phyloP scores from a whole-genome alignment of 2,888 invertebrate genomes.

The Ormyrus thymus region DNA sequence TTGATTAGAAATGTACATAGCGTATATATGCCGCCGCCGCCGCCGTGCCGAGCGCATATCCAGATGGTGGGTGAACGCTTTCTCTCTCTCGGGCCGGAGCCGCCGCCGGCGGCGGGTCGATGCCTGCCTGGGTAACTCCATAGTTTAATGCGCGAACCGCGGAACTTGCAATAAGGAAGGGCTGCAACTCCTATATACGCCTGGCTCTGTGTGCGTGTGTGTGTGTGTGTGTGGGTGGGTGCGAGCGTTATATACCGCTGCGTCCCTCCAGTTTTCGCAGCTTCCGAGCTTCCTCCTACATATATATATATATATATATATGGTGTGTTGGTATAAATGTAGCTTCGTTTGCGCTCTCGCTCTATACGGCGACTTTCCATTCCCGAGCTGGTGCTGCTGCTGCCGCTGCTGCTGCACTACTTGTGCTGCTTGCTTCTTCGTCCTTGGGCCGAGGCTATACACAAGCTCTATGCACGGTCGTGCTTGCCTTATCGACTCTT shows the following conservation, averaged over 20 bases:
- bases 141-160: constrained; percentile 73
- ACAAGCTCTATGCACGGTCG: too few species aligned
- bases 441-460: constrained; percentile 1
- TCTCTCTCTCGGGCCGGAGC: constrained; percentile 22
- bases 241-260: constrained; percentile 24
- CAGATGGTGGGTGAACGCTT: constrained; percentile 67
- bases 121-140: constrained; percentile 73
- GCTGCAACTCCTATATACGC: constrained; percentile 47
- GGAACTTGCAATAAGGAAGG: constrained; percentile 74
- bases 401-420: neutral
- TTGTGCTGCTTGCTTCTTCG: constrained; percentile 33
- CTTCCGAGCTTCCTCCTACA: constrained; percentile 16
- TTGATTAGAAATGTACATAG: constrained; percentile 76
- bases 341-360: constrained; percentile 6
- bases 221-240: neutral
- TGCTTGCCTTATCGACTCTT: too few species aligned
- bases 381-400: constrained; percentile 1
- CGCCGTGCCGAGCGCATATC: constrained; percentile 68
- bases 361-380: constrained; percentile 31
- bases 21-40: constrained; percentile 65
- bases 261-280: constrained; percentile 46
- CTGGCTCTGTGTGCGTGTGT: neutral
- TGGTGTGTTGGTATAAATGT: neutral
- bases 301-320: constrained; percentile 9
- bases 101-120: constrained; percentile 62